Evolutionary conservation across 1,140 invertebrate species (phyloP).

Genomic region (Mya arenaria): DNA sequence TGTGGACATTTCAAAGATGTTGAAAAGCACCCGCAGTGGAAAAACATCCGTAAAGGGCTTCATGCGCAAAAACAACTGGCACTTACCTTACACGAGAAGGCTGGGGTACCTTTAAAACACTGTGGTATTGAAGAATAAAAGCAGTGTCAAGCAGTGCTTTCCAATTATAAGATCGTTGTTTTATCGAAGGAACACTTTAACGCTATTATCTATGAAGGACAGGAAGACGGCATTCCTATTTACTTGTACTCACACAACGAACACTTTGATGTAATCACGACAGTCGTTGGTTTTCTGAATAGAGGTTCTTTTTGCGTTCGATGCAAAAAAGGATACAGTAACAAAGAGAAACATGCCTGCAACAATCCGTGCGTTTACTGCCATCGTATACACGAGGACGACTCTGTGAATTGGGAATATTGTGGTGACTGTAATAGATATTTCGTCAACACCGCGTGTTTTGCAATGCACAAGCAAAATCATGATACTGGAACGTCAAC

Average conservation of each 20-base stretch:
- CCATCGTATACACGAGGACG: conserved; percentile 28
- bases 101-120: background rate
- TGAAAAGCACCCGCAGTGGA: conserved; percentile 38
- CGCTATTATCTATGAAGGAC: conserved; percentile 49
- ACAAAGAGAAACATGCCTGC: conserved; percentile 51
- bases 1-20: conserved; percentile 38
- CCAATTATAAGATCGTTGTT: conserved; percentile 43
- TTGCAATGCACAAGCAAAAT: conserved; percentile 21
- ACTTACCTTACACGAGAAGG: conserved; percentile 7
- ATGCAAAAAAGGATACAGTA: conserved; percentile 53
- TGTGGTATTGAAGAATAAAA: conserved; percentile 44
- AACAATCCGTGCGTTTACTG: conserved; percentile 31
- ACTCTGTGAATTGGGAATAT: conserved; percentile 24
- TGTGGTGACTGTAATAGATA: conserved; percentile 47
- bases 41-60: conserved; percentile 40
- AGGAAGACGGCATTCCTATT: conserved; percentile 44
- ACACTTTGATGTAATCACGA: conserved; percentile 57
- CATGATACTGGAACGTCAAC: conserved; percentile 35
- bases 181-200: conserved; percentile 56
- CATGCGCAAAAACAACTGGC: conserved; percentile 26
- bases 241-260: conserved; percentile 46
- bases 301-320: conserved; percentile 39
- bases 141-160: conserved; percentile 25
- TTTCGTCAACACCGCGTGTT: conserved; percentile 37
- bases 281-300: conserved; percentile 43